Evolutionary conservation across 2,888 invertebrate genomes (phyloP), one percentile per base, ranked within the genome.

Genomic region (Argynnis bischoffii): DNA sequence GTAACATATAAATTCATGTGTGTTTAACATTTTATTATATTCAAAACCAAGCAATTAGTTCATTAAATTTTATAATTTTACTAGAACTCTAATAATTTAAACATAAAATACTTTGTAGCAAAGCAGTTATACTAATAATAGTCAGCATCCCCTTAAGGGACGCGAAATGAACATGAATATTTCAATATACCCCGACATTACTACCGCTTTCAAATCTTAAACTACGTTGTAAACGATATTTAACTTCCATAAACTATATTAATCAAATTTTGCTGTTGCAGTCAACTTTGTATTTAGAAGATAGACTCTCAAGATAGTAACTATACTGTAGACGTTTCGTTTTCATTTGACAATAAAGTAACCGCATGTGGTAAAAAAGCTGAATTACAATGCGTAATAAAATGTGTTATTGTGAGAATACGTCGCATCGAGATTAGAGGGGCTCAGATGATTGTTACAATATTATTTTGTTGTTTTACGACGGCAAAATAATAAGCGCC

Each of bases 381-480:
- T 84, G 86, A 86, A 87, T 89, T 83, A 88, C 83, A 87, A 83
- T 84, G 77, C 74, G 84, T 81, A 84, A 89, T 90, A 90, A 90
- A 90, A 89, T 78, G 77, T 83, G 78, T 80, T 79, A 81, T 80
- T 81, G 80, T 80, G 78, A 79, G 84, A 87, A 86, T 82, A 77
- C 79, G 79, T 77, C 74, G 76, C 78, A 79, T 76, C 76, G 79
- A 82, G 84, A 88, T 88, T 85, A 86, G 82, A 81, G 87, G 85
- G 83, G 81, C 77, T 78, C 79, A 81, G 80, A 87, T 88, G 87
- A 89, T 86, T 84, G 88, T 86, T 77, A 83, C 84, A 84, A 81
- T 86, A 88, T 89, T 89, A 89, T 90, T 90, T 89, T 86, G 86
- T 87, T 87, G 88, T 89, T 92, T 91, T 91, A 91, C 84, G 90